Conservation (phyloP, 2,113 vertebrate species). For the Alouatta palliata region DNA sequence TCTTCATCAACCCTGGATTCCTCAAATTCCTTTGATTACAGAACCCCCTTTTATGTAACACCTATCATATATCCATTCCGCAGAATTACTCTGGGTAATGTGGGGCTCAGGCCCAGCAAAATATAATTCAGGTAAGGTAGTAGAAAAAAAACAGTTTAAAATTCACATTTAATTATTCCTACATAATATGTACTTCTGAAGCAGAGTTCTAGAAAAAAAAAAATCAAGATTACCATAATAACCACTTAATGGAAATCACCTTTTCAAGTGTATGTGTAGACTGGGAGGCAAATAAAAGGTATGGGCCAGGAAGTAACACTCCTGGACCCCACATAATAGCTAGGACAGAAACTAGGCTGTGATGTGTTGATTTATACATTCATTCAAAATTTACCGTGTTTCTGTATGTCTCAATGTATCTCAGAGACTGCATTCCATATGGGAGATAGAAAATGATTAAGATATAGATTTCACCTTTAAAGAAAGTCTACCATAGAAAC, state of each 20-base stretch:
- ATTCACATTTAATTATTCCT: not conserved
- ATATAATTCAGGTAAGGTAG: not conserved
- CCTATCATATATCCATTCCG: not conserved
- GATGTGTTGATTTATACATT: not conserved
- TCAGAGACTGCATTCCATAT: not conserved
- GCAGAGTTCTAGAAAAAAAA: not conserved
- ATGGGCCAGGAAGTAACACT: not conserved
- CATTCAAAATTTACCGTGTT: not conserved
- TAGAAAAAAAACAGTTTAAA: not conserved
- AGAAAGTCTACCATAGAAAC: not conserved
- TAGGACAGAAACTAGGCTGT: not conserved
- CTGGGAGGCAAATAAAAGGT: not conserved
- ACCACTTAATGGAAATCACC: not conserved
- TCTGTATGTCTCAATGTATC: not conserved
- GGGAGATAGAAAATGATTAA: not conserved
- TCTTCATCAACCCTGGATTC: not conserved
- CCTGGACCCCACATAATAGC: not conserved
- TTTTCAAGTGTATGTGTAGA: not conserved
- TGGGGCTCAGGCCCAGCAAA: not conserved
- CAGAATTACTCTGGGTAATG: not conserved
- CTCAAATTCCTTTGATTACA: not conserved
- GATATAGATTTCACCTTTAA: not conserved
- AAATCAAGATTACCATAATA: not conserved
- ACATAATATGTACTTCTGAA: not conserved
- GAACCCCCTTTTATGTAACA: not conserved